Conservation (phyloP, 2,888 invertebrate genomes). For the Clostera curtula region DNA sequence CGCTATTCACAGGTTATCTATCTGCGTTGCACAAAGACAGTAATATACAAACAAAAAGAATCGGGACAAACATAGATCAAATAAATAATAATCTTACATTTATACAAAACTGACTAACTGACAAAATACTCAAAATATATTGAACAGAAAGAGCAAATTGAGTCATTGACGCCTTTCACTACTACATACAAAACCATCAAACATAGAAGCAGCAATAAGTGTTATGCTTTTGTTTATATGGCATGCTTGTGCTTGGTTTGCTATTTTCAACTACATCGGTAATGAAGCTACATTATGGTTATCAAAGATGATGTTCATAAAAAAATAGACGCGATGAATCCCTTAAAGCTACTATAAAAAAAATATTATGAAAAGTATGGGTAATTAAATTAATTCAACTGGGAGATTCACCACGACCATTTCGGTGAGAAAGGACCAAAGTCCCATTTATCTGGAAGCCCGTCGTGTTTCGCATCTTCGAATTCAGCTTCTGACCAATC, state of each 20-base stretch:
- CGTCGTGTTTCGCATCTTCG: constrained; percentile 76
- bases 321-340: no score
- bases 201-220: no score
- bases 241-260: no score
- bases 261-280: no score
- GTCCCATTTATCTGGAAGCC: constrained; percentile 84
- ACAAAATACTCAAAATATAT: no score
- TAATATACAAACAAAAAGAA: constrained; percentile 27
- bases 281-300: no score
- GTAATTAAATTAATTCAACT: constrained; percentile 2
- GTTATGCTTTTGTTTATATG: no score
- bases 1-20: no score
- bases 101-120: constrained; percentile 12
- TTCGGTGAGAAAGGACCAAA: constrained; percentile 76
- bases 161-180: no score
- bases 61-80: constrained; percentile 32
- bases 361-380: constrained; percentile 11
- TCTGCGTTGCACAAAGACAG: constrained; percentile 6
- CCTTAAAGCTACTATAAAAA: constrained; percentile 27
- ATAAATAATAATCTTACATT: constrained; percentile 32
- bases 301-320: no score
- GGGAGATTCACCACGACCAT: constrained; percentile 75
- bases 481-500: constrained; percentile 84
- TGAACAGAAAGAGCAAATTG: no score
- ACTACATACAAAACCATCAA: no score